Base-by-base conservation (phyloP, 2,888 invertebrate species). In the Cartodere bifasciata region DNA sequence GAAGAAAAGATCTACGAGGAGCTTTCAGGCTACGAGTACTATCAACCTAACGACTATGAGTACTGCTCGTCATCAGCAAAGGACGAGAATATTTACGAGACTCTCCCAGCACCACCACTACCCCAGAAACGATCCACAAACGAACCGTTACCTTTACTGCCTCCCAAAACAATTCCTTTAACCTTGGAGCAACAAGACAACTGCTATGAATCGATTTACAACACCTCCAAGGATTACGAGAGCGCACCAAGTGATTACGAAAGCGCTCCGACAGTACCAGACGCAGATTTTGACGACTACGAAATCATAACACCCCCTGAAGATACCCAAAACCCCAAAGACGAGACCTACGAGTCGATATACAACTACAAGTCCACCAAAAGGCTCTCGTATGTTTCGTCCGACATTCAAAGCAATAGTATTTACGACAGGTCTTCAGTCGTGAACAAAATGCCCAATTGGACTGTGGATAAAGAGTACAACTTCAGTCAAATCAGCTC, bases 361-460 rank as follows among this genome's bases (percentile, higher is more conserved):
- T 47, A 48, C 27, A 34, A 41, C n/a, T 37, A 34, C 9, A 6
- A 6, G 4, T 5, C 6, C 10, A 28, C 12, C 2, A 16, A 16
- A 20, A 29, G 29, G 9, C 28, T 13, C 22, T 58, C 69, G 4
- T 63, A 70, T n/a, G 48, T 69, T 42, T 68, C 69, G 2, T 70
- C 69, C 33, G 72, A 72, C 40, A 68, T 70, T 42, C 69, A 70
- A 49, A 71, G 69, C 3, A 72, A 72, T 45, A 72, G 72, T 43
- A 62, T 72, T 29, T 72, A 72, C 40, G 70, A 69, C 1, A 65
- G 67, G 42, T 53, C 50, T 60, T 64, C 49, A 62, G 29, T 29
- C 15, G 62, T 13, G 22, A 41, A 28, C 16, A n/a, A n/a, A n/a
- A 44, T 42, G 41, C 39, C 36, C 12, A 41, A 43, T 29, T 40